Base-by-base conservation (phyloP, 2,888 invertebrate genomes). In the Argyresthia albistria region DNA sequence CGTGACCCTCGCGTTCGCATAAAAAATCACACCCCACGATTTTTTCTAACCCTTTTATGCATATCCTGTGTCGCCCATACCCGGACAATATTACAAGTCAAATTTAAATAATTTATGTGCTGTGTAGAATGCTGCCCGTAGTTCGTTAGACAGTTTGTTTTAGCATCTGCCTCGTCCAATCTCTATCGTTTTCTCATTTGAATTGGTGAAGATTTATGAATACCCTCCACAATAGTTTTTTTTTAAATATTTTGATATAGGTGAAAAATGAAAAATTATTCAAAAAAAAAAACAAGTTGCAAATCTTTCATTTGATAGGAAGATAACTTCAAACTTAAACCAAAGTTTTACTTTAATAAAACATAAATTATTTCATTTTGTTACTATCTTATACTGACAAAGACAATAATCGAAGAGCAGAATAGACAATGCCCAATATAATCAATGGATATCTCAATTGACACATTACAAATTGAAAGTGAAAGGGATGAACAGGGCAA, bases 21-120 rank as follows among this genome's bases (percentile, higher is more conserved):
- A 80, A 84, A 82, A 83, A 83, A 76, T 70, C 66, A 74, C 75
- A 80, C 84, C 82, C 77, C 69, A 68, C 50, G 64, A 60, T 73
- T 84, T 83, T 78, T 83, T 75, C 63, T 63, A 82, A 82, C 83
- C 86, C 83, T 83, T 82, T 82, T 82, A 80, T 82, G 80, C 83
- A 84, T 86, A 86, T 83, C 80, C 77, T 74, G 79, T 81, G 76
- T 76, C 79, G 45, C 49, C 47, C 42, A 70, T 50, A 57, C 69
- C 71, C 81, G 71, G 80, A 72, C 80, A 76, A 69, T 75, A 70
- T 87, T 84, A 86, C 86, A 76, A 84, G 81, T 83, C 82, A 84
- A 73, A 87, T 86, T 87, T 84, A 79, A 86, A 84, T 87, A 83
- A 87, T 86, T 87, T 84, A 87, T 86, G 80, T 74, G 53, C 60